Base-by-base conservation (phyloP, 1,140 invertebrate genomes). In the Neodiprion lecontei region DNA sequence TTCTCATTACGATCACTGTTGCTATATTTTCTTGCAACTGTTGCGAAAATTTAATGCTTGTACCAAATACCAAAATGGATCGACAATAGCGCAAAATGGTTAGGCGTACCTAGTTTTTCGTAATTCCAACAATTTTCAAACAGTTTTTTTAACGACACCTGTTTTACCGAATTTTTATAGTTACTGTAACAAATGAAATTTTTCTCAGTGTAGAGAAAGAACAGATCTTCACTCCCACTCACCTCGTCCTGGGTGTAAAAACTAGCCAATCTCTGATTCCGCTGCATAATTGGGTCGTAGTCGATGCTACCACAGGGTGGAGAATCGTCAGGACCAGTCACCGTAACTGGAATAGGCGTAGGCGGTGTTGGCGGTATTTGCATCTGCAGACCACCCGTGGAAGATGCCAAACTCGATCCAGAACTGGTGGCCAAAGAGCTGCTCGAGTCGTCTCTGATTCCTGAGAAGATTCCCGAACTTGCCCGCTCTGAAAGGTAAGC, bases 281-380 rank as follows among this genome's bases (percentile, higher is more conserved):
- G 9, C 14, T 72, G 75, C 48, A 69, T 79, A 48, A 61, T 61
- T 17, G n/a, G 11, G n/a, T 61, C 53, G 53, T 61, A 61, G 11
- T 79, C 78, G 69, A 79, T 49, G 69, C 83, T 86, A 28, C 80
- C 80, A n/a, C 82, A 79, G 68, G 81, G 78, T 9, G 79, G 76
- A 23, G 77, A 84, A 48, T 84, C 83, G 14, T 86, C 83, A 1
- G 85, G 83, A 1, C 76, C 74, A n/a, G 84, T 85, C 69, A 87
- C 84, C 79, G 82, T 85, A 47, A 86, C 84, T 21, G 85, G 82
- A 72, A 87, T 87, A 17, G 85, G 84, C 11, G 79, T 84, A 0
- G 80, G 81, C 70, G 82, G 81, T 23, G 80, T 84, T 9, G 77
- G 14, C 11, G 67, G 70, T 21, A 77, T 74, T 73, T 84, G 81